Evolutionary conservation across 2,888 invertebrate species (phyloP).

Genomic region (Phalangium opilio): DNA sequence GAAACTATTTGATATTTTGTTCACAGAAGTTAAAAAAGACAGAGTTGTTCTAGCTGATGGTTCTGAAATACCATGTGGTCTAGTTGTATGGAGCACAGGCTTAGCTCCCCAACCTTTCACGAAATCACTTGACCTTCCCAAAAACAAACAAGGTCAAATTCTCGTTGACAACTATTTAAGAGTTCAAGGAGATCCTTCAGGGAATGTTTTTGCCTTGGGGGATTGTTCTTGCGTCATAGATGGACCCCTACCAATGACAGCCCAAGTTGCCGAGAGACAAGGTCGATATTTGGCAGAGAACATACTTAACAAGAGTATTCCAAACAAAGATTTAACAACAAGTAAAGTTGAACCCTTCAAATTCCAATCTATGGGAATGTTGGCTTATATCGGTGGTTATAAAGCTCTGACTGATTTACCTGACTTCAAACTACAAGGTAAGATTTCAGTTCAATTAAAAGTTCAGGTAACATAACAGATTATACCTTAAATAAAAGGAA

Average conservation of each 20-base stretch:
- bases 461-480: too few species aligned
- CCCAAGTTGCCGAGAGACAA: conserved; percentile 34
- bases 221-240: conserved; percentile 32
- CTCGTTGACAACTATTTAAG: conserved; percentile 27
- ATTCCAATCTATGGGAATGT: conserved; percentile 30
- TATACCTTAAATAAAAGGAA: too few species aligned
- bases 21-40: conserved; percentile 25
- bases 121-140: conserved; percentile 23
- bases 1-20: conserved; percentile 1
- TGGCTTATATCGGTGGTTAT: conserved; percentile 33
- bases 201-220: conserved; percentile 30
- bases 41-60: conserved; percentile 28
- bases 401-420: conserved; percentile 31
- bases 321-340: too few species aligned
- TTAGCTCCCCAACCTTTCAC: conserved; percentile 30
- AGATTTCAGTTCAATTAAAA: too few species aligned
- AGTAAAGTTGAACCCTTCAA: conserved; percentile 23
- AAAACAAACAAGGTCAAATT: conserved; percentile 30
- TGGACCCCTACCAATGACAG: conserved; percentile 30
- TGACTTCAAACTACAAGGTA: conserved; percentile 29
- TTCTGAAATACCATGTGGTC: conserved; percentile 29
- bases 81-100: conserved; percentile 35
- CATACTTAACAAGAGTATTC: conserved; percentile 20
- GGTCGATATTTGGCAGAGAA: conserved; percentile 29
- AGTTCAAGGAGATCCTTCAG: conserved; percentile 24